phyloP scores from a whole-genome alignment of 2,113 vertebrate species.

The Odocoileus virginianus region DNA sequence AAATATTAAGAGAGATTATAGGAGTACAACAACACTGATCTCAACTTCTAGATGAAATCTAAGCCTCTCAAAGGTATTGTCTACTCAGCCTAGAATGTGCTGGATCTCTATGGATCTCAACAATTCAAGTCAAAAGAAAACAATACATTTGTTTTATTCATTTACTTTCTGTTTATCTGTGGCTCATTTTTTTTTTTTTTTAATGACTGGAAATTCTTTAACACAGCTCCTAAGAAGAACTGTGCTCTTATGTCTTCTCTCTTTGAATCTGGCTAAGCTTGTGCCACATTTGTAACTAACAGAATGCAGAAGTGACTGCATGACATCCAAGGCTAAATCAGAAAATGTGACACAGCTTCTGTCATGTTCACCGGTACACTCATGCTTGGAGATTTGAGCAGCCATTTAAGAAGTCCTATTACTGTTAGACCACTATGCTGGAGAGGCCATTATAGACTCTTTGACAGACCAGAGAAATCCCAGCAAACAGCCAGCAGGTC shows the following conservation, averaged over 20 bases:
- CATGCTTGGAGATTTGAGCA: background rate
- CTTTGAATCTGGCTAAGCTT: background rate
- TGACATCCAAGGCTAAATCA: background rate
- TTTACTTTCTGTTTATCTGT: background rate
- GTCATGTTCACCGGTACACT: background rate
- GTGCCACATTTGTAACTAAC: background rate
- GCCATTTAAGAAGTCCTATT: background rate
- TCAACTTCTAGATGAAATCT: background rate
- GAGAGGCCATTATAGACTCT: background rate
- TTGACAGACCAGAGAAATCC: background rate
- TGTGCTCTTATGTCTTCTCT: too few relatives aligned
- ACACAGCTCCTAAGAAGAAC: background rate
- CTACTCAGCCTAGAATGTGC: background rate
- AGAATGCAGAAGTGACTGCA: background rate
- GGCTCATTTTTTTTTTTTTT: background rate
- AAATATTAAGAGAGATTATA: background rate
- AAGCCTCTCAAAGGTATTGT: background rate
- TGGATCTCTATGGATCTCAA: background rate
- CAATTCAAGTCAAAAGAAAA: background rate
- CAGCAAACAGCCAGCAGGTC: background rate
- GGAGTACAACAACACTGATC: background rate
- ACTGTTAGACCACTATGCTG: background rate
- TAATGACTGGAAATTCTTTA: background rate
- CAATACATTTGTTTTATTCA: background rate
- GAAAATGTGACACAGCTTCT: background rate